Percentiles rank a stretch among this genome's conserved stretches.
Conservation (phyloP, 2,797 vertebrate genomes). For the Carapus acus region DNA sequence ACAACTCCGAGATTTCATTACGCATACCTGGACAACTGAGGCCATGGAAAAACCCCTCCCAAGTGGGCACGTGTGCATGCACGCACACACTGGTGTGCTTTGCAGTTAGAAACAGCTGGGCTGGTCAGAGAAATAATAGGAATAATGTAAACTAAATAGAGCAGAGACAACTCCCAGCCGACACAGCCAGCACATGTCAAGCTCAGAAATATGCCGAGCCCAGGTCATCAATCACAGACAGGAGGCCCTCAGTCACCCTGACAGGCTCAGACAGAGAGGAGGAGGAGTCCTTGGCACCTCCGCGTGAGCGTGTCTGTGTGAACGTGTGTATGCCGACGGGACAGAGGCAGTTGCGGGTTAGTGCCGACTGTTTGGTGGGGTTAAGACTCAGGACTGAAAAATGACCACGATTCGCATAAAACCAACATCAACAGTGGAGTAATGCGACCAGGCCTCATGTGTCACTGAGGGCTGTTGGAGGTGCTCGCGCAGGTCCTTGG, state of each 20-base stretch:
- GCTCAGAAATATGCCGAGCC: conserved; percentile 44
- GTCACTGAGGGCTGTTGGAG: conserved; percentile 34
- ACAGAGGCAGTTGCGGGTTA: conserved; percentile 11
- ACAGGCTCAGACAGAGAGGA: conserved; percentile 31
- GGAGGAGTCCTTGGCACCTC: conserved; percentile 8
- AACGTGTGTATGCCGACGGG: conserved; percentile 26
- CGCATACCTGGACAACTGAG: conserved; percentile 73
- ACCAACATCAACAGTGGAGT: conserved; percentile 17
- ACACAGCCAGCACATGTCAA: conserved; percentile 40
- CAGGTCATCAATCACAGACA: conserved; percentile 55
- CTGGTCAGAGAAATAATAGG: conserved; percentile 54
- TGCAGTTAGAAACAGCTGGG: conserved; percentile 37
- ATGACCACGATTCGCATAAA: conserved; percentile 32
- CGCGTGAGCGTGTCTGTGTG: no score
- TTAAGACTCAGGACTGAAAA: conserved; percentile 21
- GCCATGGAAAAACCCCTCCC: conserved; percentile 71
- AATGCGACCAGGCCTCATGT: conserved; percentile 23
- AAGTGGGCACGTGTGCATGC: conserved; percentile 13
- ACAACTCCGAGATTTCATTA: conserved; percentile 69
- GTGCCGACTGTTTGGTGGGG: conserved; percentile 26
- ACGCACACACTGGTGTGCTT: conserved; percentile 20
- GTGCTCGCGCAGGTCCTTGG: conserved; percentile 3
- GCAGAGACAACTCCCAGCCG: conserved; percentile 38
- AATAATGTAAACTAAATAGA: conserved; percentile 62
- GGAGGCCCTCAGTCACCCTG: conserved; percentile 42